Evolutionary conservation across 2,888 invertebrate genomes (phyloP).

Genomic region (Dastarcus helophoroides): DNA sequence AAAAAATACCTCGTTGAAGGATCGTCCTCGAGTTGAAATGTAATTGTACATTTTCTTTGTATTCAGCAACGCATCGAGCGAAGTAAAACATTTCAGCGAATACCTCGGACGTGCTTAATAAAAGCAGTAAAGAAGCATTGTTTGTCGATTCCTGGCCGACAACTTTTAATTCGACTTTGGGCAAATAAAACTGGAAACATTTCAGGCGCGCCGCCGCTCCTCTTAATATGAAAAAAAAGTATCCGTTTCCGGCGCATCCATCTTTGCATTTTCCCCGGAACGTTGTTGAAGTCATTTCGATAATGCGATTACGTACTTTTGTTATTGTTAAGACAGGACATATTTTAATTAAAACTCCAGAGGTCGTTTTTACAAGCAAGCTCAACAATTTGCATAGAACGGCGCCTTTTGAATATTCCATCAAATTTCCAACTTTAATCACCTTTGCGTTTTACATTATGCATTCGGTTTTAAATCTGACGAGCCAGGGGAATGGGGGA

Average conservation of each 20-base stretch:
- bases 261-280: slow-evolving; percentile 7
- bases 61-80: slow-evolving; percentile 1
- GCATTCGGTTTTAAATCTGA: slow-evolving; percentile 14
- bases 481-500: slow-evolving; percentile 13
- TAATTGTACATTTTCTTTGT: background rate
- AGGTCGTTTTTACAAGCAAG: slow-evolving; percentile 18
- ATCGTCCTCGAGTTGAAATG: no score
- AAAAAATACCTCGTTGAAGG: no score
- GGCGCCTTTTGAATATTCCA: slow-evolving; percentile 20
- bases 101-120: slow-evolving; percentile 13
- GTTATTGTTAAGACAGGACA: slow-evolving; percentile 20
- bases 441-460: slow-evolving; percentile 19
- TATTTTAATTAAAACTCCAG: slow-evolving; percentile 20
- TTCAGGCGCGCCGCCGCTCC: slow-evolving; percentile 13
- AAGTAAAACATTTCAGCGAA: background rate
- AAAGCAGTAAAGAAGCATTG: slow-evolving; percentile 15
- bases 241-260: slow-evolving; percentile 8
- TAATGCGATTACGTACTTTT: slow-evolving; percentile 22
- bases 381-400: slow-evolving; percentile 18
- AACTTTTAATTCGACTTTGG: slow-evolving; percentile 15
- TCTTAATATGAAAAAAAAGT: slow-evolving; percentile 15
- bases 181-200: slow-evolving; percentile 14
- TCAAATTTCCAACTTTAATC: slow-evolving; percentile 19
- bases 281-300: slow-evolving; percentile 15
- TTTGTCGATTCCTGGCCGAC: slow-evolving; percentile 15